These are phyloP conservation scores for Podarcis raffonei DNA, from an alignment of 2,113 vertebrate genomes.

Conservation along the genomic window DNA sequence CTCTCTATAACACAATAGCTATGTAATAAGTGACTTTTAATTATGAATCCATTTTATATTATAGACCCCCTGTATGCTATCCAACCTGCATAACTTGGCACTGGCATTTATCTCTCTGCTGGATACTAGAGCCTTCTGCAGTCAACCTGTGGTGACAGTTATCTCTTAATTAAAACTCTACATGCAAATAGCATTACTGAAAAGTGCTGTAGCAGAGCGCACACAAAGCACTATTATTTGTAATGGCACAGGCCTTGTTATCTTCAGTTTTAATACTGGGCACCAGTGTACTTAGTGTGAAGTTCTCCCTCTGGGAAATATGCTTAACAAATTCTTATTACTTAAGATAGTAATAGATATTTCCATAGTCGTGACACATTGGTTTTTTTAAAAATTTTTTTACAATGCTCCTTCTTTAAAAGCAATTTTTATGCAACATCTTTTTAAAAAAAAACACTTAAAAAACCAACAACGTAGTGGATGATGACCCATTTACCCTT, in stretches of 20 bases:
- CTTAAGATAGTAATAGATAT: conserved; percentile 37
- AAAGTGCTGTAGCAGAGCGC: conserved; percentile 53
- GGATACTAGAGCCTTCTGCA: conserved; percentile 76
- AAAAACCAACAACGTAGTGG: background rate
- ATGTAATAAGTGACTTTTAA: conserved; percentile 65
- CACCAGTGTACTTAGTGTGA: conserved; percentile 38
- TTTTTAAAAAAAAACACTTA: background rate
- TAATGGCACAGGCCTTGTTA: conserved; percentile 57
- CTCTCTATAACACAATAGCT: conserved; percentile 23
- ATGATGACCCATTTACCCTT: conserved; percentile 42
- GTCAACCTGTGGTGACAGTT: conserved; percentile 81
- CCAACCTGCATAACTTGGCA: conserved; percentile 75
- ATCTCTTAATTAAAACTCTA: conserved; percentile 84
- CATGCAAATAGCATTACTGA: conserved; percentile 70
- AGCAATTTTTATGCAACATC: conserved; percentile 43
- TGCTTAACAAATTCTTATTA: conserved; percentile 37
- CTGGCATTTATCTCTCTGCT: conserved; percentile 75
- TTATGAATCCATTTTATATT: conserved; percentile 71
- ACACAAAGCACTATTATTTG: conserved; percentile 66
- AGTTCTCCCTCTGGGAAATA: conserved; percentile 57
- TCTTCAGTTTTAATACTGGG: conserved; percentile 57
- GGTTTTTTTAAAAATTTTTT: background rate
- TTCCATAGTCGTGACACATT: conserved; percentile 18
- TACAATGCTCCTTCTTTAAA: conserved; percentile 28
- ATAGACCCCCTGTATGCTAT: conserved; percentile 66